Base-by-base conservation (phyloP, 1,140 invertebrate genomes). In the Spodoptera frugiperda region DNA sequence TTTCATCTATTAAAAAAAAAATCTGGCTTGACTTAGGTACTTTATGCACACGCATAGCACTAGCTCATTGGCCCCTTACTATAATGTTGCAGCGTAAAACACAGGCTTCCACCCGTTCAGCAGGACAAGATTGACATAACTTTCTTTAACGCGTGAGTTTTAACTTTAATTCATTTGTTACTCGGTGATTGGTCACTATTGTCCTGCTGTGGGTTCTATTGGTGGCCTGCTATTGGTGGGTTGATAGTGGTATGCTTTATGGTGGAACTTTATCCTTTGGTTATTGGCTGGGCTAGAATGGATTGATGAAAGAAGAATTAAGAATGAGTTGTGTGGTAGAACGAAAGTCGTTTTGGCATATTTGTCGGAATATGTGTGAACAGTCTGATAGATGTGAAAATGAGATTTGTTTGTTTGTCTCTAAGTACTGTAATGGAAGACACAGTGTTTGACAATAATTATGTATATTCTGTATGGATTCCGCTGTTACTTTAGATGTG, bases 71-170 rank as follows among this genome's bases (percentile, higher is more conserved):
- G 33, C 44, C 9, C 39, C 15, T 63, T 65, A 10, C 44, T 65
- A 25, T 25, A 15, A 46, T 65, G 39, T 65, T 65, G 17, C 61
- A 65, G 61, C 17, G 17, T 21, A 39, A 65, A 65, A 48, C 61
- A 48, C 61, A 17, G 17, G 39, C 5, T 65, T 21, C 61, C 61
- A 6, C 39, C 61, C 44, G 17, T 17, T 39, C 61, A 46, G 61
- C 61, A 65, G 61, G 61, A 65, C 44, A 65, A 15, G 61, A 65
- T 65, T 19, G 61, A 65, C 15, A 65, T 65, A 21, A 65, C 33
- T 5, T 65, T 19, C 17, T 65, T 65, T 65, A 48, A 65, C 44
- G 61, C 61, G 61, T 65, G 61, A 65, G 61, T 65, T 15, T 33
- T 21, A 65, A 11, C 19, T 19, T 46, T 46, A 44, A 21, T 46